Evolutionary conservation across 2,113 vertebrate species (phyloP).

Genomic region (Barnardius zonarius): DNA sequence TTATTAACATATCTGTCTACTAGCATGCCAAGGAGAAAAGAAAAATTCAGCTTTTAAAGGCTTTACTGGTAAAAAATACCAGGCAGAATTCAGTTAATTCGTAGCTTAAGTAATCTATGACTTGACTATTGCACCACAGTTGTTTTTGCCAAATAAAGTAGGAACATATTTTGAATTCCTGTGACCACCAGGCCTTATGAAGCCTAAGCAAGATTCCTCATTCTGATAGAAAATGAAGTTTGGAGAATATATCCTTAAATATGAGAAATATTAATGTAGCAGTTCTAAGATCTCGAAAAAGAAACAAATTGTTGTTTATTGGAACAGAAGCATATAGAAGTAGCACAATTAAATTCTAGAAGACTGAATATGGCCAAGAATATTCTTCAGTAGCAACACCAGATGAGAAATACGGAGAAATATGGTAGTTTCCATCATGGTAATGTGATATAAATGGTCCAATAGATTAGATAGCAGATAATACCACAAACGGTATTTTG

Average conservation of each 20-base stretch:
- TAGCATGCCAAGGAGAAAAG: background rate
- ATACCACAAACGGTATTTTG: background rate
- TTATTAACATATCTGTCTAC: background rate
- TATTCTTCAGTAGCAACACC: background rate
- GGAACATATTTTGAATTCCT: background rate
- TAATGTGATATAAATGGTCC: background rate
- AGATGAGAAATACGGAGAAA: background rate
- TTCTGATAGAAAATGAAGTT: background rate
- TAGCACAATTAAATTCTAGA: background rate
- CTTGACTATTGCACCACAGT: constrained; percentile 48
- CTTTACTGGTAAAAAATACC: background rate
- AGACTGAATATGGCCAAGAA: background rate
- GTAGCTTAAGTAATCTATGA: background rate
- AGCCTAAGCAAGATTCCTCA: background rate
- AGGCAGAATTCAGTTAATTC: background rate
- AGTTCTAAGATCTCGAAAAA: background rate
- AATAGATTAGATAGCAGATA: background rate
- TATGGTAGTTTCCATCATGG: background rate
- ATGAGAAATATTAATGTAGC: background rate
- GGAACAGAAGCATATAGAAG: background rate
- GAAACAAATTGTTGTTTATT: background rate
- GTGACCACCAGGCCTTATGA: background rate
- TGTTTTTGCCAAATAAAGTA: constrained; percentile 69
- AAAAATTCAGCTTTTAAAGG: background rate
- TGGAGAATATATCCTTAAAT: background rate